Base-by-base conservation (phyloP, 1,140 invertebrate species). In the Camponotus vicinus region DNA sequence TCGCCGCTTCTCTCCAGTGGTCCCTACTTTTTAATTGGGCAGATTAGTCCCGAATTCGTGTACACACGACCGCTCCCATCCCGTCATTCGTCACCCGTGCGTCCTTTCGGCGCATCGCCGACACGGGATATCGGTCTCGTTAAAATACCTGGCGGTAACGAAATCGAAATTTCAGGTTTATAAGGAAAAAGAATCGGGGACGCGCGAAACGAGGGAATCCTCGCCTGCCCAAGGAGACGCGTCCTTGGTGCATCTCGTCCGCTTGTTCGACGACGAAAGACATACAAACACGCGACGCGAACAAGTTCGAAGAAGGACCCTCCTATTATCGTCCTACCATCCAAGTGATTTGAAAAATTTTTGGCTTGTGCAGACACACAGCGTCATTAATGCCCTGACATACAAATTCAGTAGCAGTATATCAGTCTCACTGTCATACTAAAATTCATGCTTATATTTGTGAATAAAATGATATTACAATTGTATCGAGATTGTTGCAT, bases 91-190 rank as follows among this genome's bases (percentile, higher is more conserved):
- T 86, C 73, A 66, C 52, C 79, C 49, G 32, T 40, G 84, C 59
- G 77, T 86, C 83, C 83, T 90, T 88, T 90, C 89, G 85, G 78
- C 84, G 70, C 69, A 63, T 64, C 84, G 90, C 89, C 89, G 91
- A 87, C 89, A 85, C 83, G 88, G 92, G 93, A 93, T 94, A 94
- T 95, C 93, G 93, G 89, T 92, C 94, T 95, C 94, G 94, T 95
- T 95, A 95, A 95, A 95, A 95, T 95, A 94, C 94, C 94, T 92
- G 73, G 55, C 84, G 67, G 87, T 92, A 92, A 92, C 94, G 93
- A 94, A 95, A 94, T 94, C 94, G 95, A 95, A 95, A 95, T 95
- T 95, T 95, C 93, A 91, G 93, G 92, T 91, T 94, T 94, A 94
- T 93, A 92, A 42, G 66, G 85, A 67, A 75, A 73, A 66, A 55